phyloP scores from a whole-genome alignment of 2,888 invertebrate species.

The Ametastegia equiseti region DNA sequence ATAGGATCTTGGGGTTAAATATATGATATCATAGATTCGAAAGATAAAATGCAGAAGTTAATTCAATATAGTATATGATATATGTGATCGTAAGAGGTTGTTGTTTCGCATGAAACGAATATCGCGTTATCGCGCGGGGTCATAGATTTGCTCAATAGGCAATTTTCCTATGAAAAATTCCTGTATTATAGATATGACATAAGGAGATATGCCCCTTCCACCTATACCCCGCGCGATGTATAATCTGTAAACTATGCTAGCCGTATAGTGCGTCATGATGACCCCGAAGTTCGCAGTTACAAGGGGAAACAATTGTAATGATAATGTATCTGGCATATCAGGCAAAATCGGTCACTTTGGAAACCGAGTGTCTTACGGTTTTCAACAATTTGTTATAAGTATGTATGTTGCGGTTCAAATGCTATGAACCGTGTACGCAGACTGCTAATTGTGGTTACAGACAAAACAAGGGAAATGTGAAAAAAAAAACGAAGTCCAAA shows the following conservation, averaged over 20 bases:
- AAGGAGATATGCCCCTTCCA: slow-evolving; percentile 12
- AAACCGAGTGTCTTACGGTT: too few relatives aligned
- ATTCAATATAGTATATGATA: background rate
- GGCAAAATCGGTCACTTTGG: too few relatives aligned
- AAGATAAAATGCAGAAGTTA: too few relatives aligned
- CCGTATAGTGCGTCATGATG: background rate
- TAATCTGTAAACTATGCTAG: background rate
- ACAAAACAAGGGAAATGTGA: too few relatives aligned
- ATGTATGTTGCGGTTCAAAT: too few relatives aligned
- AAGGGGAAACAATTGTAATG: too few relatives aligned
- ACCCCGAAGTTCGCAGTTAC: background rate
- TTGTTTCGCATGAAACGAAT: slow-evolving; percentile 12
- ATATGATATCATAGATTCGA: background rate
- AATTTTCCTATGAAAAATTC: background rate
- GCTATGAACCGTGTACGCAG: too few relatives aligned
- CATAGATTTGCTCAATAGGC: background rate
- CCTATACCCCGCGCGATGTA: background rate
- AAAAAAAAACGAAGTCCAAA: too few relatives aligned
- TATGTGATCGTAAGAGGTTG: background rate
- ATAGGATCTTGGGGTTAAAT: too few relatives aligned
- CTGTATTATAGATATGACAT: background rate
- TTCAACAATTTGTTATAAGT: too few relatives aligned
- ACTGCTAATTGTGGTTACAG: too few relatives aligned
- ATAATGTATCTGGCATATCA: too few relatives aligned
- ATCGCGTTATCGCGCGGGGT: background rate